phyloP scores from a whole-genome alignment of 1,140 invertebrate genomes.

The Megalopta genalis region DNA sequence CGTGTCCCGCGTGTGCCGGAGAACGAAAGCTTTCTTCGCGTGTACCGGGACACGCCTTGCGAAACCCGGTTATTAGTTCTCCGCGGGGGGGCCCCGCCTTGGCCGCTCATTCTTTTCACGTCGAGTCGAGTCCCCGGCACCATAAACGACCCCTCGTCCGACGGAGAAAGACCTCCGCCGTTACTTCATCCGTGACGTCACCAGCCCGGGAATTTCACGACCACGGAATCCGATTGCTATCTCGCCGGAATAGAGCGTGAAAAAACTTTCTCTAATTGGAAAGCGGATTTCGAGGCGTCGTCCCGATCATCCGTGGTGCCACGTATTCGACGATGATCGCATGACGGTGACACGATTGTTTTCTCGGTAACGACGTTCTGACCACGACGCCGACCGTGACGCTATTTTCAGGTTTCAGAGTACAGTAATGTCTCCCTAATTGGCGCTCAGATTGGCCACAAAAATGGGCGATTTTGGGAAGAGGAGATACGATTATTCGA shows the following conservation, averaged over 20 bases:
- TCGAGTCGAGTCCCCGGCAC: constrained; percentile 14
- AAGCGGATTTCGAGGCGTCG: constrained; percentile 15
- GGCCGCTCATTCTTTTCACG: constrained; percentile 7
- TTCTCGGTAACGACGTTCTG: too few species aligned
- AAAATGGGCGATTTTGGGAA: too few species aligned
- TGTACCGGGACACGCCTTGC: constrained; percentile 50
- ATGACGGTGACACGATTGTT: too few species aligned
- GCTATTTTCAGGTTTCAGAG: too few species aligned
- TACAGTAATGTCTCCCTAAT: too few species aligned
- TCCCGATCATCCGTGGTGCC: too few species aligned
- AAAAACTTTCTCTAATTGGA: constrained; percentile 49
- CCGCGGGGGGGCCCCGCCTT: constrained; percentile 59
- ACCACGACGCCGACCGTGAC: too few species aligned
- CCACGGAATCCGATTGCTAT: constrained; percentile 35
- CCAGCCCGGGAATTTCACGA: constrained; percentile 26
- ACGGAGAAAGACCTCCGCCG: constrained; percentile 30
- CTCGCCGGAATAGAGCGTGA: neutral
- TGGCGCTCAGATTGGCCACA: too few species aligned
- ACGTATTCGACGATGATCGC: too few species aligned
- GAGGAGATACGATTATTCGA: too few species aligned
- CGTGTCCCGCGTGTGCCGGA: neutral
- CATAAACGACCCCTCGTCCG: constrained; percentile 35
- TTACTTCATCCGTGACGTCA: constrained; percentile 61
- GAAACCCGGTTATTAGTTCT: constrained; percentile 73
- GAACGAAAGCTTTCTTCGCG: constrained; percentile 43